Evolutionary conservation across 2,797 vertebrate species (phyloP), one percentile per base, ranked within the genome.

Genomic region (Oceanodroma leucorhoa): DNA sequence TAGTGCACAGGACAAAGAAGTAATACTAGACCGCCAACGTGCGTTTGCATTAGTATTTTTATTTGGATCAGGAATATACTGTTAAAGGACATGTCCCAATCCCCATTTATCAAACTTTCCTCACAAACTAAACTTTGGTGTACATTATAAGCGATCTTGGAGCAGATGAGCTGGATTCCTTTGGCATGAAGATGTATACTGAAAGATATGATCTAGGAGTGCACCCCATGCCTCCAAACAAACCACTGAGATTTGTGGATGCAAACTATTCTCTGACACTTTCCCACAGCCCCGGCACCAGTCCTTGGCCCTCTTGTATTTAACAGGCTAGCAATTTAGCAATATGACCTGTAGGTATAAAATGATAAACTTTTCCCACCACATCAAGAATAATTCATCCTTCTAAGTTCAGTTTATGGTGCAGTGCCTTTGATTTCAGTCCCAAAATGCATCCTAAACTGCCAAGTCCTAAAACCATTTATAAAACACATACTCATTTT

Each of bases 121-220:
- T 87, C 57, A 32, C 46, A 73, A 73, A 40, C 8, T 58, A 72
- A 85, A 19, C 24, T 58, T 80, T 29, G 4, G 5, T 40, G 38
- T 55, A 30, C 17, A 4, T n/a, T 70, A 13, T 16, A 50, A 83
- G 17, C 0, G 0, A 4, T 48, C 45, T 61, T 65, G 41, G 53
- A 90, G 55, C 40, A 54, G 27, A n/a, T 55, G 65, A 86, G 36
- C 18, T 34, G 26, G 60, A 67, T 60, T 90, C 23, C 32, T 78
- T 87, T 53, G 34, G 26, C 27, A 50, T 34, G 40, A 45, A 67
- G 50, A 3, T 66, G 24, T 17, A 14, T 50, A 20, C 23, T 36
- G 36, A 65, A 69, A 75, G 5, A 20, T 21, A 21, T 1, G 5
- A 53, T 32, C 29, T 45, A 45, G 45, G 16, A 67, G 17, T 34